phyloP scores from a whole-genome alignment of 2,797 vertebrate species.

The Parotocinclus haroldoi region DNA sequence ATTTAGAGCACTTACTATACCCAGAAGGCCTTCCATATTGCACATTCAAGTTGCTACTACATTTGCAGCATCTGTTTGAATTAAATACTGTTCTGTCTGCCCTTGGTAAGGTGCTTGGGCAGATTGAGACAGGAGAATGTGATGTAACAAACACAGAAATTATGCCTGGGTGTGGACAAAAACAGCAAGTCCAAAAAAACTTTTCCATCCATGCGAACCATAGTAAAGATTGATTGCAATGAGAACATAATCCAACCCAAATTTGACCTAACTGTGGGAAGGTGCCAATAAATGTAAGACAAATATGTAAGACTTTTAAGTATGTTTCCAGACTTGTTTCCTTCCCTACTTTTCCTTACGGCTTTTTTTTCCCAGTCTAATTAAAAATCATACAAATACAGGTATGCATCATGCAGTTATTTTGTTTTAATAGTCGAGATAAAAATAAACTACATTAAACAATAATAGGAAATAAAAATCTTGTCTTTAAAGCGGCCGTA shows the following conservation, averaged over 20 bases:
- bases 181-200: background rate
- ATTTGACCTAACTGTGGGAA: background rate
- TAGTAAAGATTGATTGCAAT: background rate
- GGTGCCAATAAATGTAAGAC: background rate
- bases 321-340: background rate
- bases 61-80: too few relatives aligned
- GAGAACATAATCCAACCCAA: background rate
- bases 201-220: background rate
- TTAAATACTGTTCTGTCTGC: too few relatives aligned
- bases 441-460: too few relatives aligned
- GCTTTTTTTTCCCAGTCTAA: background rate
- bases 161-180: background rate
- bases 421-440: too few relatives aligned
- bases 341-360: background rate
- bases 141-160: too few relatives aligned
- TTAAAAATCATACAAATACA: too few relatives aligned
- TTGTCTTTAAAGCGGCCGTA: background rate
- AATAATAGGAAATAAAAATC: background rate
- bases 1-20: too few relatives aligned
- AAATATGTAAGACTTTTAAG: background rate
- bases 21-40: too few relatives aligned
- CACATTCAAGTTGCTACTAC: too few relatives aligned
- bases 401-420: too few relatives aligned
- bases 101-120: too few relatives aligned
- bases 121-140: too few relatives aligned